phyloP scores from a whole-genome alignment of 2,113 vertebrate species.

The Pogona vitticeps region DNA sequence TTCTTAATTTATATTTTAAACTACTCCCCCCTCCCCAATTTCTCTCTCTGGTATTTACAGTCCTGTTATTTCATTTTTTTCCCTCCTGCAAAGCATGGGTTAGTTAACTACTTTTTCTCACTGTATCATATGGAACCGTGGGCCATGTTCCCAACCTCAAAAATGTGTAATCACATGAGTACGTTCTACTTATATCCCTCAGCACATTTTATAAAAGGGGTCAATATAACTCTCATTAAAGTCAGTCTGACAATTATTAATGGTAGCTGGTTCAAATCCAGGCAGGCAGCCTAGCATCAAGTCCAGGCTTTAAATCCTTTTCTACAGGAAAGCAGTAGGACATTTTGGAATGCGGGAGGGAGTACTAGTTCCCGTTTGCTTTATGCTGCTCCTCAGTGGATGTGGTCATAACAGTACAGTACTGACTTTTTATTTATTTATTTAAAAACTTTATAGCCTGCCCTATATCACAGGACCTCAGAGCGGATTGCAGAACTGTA shows the following conservation, averaged over 20 bases:
- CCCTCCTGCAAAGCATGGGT: background rate
- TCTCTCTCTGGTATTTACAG: constrained; percentile 41
- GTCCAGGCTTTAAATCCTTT: constrained; percentile 8
- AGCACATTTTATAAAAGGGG: background rate
- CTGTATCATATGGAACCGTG: background rate
- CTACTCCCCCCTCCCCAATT: constrained; percentile 41
- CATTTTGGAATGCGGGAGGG: background rate
- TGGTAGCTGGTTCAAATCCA: constrained; percentile 30
- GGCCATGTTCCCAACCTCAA: constrained; percentile 28
- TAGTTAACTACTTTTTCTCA: constrained; percentile 32
- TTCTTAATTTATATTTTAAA: constrained; percentile 53
- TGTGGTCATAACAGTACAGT: background rate
- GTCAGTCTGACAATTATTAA: constrained; percentile 37
- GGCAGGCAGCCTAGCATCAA: constrained; percentile 24
- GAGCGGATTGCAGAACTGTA: too few species aligned
- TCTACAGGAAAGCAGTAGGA: background rate
- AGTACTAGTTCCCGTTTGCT: background rate
- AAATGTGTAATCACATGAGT: constrained; percentile 14
- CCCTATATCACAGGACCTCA: too few species aligned
- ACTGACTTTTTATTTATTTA: background rate
- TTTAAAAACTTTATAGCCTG: too few species aligned
- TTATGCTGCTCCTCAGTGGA: background rate
- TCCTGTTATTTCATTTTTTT: constrained; percentile 40
- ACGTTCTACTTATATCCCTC: background rate
- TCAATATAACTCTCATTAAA: constrained; percentile 33